Evolutionary conservation across 2,113 vertebrate species (phyloP).

Genomic region (Isichthys henryi): DNA sequence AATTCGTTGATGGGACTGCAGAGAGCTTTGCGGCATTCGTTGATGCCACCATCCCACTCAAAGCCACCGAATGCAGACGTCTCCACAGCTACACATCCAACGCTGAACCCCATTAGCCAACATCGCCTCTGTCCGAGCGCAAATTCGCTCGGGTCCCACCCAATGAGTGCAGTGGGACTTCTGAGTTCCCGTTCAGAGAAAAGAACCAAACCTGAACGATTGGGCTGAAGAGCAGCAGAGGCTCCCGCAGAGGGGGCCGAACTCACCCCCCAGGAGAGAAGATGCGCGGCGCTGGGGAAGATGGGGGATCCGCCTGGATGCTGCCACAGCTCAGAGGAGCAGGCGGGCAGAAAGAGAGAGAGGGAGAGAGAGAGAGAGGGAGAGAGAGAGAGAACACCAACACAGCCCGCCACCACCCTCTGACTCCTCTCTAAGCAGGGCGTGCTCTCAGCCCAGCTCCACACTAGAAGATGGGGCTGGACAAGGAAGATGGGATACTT

Average conservation of each 20-base stretch:
- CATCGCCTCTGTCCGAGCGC: not conserved
- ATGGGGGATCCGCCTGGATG: not conserved
- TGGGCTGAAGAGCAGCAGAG: not conserved
- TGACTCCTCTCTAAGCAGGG: slow-evolving; percentile 29
- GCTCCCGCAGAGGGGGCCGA: not conserved
- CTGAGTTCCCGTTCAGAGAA: not conserved
- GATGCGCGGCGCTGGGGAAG: not conserved
- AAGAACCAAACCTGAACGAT: not conserved
- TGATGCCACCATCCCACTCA: not conserved
- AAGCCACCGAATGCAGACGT: not conserved
- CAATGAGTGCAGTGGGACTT: not conserved
- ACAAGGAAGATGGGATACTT: not conserved
- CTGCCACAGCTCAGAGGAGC: not conserved
- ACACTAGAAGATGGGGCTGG: not conserved
- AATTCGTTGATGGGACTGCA: not conserved
- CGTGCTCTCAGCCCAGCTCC: not conserved
- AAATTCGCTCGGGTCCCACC: not conserved
- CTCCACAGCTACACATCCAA: not conserved
- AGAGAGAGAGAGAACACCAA: not conserved
- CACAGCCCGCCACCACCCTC: not conserved
- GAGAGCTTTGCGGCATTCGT: not conserved
- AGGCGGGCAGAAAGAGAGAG: not conserved
- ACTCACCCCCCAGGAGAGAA: slow-evolving; percentile 30
- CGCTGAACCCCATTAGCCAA: not conserved
- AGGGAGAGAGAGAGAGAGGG: not conserved